Evolutionary conservation across 2,113 vertebrate genomes (phyloP), one percentile per base, ranked within the genome.

Genomic region (Sebastes fasciatus): DNA sequence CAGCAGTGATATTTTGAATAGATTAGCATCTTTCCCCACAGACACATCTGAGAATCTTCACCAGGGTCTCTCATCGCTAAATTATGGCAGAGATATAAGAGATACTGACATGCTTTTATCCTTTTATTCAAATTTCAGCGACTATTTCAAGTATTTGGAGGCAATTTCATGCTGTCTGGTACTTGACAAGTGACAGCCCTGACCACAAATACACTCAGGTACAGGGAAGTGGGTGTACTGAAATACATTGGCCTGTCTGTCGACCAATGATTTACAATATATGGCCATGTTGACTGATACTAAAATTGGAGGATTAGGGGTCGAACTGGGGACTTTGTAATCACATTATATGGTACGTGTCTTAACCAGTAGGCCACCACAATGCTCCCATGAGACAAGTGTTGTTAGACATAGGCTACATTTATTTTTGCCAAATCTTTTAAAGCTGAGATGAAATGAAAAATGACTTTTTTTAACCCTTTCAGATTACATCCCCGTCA

Each of bases 151-250:
- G 60, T 74, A 5, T 74, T 83, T 77, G 8, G 10, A 82, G 45
- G 9, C 58, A 80, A 66, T 87, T 88, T 78, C 40, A 60, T 42
- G 74, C 49, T 52, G 55, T 74, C 21, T 74, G 79, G 19, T 70
- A 46, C 55, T 57, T 73, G 68, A 71, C 26, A 74, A 76, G 40
- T 45, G 64, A 14, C 62, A 69, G 73, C 34, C 6, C 66, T 11
- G 43, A 79, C 71, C 40, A 57, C 4, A 74, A 64, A 80, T 49
- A 48, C 69, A 70, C 77, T 66, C 7, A 11, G 58, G 71, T 76
- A 13, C 19, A 49, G 45, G 21, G 43, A 62, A 72, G 19, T 76
- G 62, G 12, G 45, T 63, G 48, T n/a, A 49, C 2, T 34, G 13
- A 68, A 69, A 63, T 67, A 21, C 21, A 64, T 67, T 55, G 17